phyloP scores from a whole-genome alignment of 2,113 vertebrate genomes.

The Cebus imitator region DNA sequence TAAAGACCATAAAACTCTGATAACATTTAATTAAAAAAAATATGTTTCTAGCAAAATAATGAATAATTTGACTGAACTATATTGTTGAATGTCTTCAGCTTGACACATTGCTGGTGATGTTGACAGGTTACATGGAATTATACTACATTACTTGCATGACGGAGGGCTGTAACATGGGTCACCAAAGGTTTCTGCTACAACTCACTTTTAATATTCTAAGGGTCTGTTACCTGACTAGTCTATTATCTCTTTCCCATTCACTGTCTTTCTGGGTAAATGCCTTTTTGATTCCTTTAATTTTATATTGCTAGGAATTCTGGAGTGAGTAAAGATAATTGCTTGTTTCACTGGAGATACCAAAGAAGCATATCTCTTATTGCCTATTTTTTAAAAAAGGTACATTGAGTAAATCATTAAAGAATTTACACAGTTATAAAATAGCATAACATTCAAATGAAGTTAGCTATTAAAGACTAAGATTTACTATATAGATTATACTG shows the following conservation, averaged over 20 bases:
- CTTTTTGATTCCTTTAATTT: neutral
- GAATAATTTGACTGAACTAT: constrained; percentile 20
- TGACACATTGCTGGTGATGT: neutral
- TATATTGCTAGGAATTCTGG: neutral
- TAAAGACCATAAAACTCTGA: neutral
- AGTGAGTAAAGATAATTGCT: neutral
- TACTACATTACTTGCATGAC: neutral
- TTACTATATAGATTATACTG: neutral
- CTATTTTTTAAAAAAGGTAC: neutral
- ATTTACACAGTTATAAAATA: neutral
- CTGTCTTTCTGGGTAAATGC: neutral
- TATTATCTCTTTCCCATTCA: neutral
- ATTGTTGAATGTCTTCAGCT: constrained; percentile 2
- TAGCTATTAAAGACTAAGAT: neutral
- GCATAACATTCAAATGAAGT: neutral
- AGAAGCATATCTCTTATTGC: neutral
- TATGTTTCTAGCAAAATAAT: neutral
- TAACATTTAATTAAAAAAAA: neutral
- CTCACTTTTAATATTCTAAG: neutral
- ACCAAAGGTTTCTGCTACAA: neutral
- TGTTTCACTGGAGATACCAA: neutral
- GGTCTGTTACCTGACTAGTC: neutral
- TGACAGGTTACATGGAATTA: constrained; percentile 30
- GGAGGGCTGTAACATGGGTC: neutral
- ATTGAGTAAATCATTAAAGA: neutral